These are phyloP conservation scores for Sigmodon hispidus DNA, from an alignment of 2,113 vertebrate species.

Conservation along the genomic window DNA sequence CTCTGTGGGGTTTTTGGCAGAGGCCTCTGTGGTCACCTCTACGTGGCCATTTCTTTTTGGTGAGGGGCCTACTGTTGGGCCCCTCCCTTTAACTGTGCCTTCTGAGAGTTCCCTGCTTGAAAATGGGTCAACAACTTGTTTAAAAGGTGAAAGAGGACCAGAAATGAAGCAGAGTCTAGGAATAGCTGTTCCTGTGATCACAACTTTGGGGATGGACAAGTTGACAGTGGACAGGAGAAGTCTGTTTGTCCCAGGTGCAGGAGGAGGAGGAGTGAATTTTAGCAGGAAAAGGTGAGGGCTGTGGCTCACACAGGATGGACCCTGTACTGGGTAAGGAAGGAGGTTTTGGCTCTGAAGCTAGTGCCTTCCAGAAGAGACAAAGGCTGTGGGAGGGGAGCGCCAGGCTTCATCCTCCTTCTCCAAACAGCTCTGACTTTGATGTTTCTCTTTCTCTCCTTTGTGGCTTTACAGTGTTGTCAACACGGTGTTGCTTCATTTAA, in stretches of 20 bases:
- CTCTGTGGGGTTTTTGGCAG: background rate
- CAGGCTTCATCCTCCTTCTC: background rate
- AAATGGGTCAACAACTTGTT: slow-evolving; percentile 72
- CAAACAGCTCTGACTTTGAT: background rate
- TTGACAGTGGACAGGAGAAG: slow-evolving; percentile 46
- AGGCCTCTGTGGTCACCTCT: background rate
- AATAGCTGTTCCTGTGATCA: slow-evolving; percentile 43
- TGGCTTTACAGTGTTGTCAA: background rate
- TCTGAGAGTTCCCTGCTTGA: slow-evolving; percentile 73
- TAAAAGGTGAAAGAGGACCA: slow-evolving; percentile 76
- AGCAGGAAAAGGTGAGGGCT: background rate
- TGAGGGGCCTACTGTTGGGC: slow-evolving; percentile 26
- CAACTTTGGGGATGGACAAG: slow-evolving; percentile 57
- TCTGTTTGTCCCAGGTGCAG: background rate
- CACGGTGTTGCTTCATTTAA: slow-evolving; percentile 9
- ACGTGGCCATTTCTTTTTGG: slow-evolving; percentile 34
- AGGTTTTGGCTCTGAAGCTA: slow-evolving; percentile 14
- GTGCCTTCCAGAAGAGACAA: slow-evolving; percentile 7
- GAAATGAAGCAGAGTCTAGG: slow-evolving; percentile 63
- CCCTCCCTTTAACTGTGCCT: slow-evolving; percentile 4
- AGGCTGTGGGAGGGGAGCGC: background rate
- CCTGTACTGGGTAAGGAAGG: background rate
- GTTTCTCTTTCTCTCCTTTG: background rate
- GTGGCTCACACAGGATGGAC: background rate
- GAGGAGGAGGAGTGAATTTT: background rate